Evolutionary conservation across 2,797 vertebrate species (phyloP).

Genomic region (Neoniphon sammara): DNA sequence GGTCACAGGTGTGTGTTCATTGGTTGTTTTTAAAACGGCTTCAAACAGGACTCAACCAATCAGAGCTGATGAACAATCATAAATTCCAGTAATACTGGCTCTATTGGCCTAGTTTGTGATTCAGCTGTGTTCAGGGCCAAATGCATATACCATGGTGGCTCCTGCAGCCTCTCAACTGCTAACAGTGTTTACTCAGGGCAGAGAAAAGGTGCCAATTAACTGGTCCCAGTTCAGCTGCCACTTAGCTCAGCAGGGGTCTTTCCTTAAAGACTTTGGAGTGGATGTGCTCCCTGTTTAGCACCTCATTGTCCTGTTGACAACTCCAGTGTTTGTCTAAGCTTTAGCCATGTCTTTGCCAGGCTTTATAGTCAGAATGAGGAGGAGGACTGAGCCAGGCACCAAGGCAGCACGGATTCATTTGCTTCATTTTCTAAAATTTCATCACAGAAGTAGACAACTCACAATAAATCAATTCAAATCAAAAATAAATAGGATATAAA

Average conservation of each 20-base stretch:
- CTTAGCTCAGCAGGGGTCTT: conserved; percentile 69
- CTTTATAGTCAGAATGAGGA: conserved; percentile 45
- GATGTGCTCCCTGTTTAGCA: conserved; percentile 74
- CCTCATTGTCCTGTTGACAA: conserved; percentile 66
- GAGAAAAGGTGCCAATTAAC: conserved; percentile 63
- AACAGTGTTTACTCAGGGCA: conserved; percentile 49
- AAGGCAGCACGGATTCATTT: conserved; percentile 11
- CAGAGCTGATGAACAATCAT: no score
- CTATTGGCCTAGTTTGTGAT: neutral
- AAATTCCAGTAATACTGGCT: no score
- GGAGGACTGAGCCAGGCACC: neutral
- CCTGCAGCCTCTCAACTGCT: conserved; percentile 15
- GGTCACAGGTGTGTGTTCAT: no score
- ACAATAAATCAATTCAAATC: neutral
- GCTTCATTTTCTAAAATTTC: neutral
- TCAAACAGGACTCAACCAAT: no score
- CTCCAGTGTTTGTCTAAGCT: conserved; percentile 46
- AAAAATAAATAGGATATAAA: neutral
- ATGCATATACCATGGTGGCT: conserved; percentile 12
- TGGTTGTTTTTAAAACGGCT: no score
- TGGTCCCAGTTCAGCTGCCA: conserved; percentile 62
- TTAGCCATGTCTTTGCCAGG: neutral
- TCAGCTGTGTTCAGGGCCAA: neutral
- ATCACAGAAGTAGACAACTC: neutral
- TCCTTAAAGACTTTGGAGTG: conserved; percentile 75